Percentiles rank a stretch among this genome's conserved stretches.
These are phyloP conservation scores for Schizotus pectinicornis DNA, from an alignment of 2,888 invertebrate species.

Conservation along the genomic window DNA sequence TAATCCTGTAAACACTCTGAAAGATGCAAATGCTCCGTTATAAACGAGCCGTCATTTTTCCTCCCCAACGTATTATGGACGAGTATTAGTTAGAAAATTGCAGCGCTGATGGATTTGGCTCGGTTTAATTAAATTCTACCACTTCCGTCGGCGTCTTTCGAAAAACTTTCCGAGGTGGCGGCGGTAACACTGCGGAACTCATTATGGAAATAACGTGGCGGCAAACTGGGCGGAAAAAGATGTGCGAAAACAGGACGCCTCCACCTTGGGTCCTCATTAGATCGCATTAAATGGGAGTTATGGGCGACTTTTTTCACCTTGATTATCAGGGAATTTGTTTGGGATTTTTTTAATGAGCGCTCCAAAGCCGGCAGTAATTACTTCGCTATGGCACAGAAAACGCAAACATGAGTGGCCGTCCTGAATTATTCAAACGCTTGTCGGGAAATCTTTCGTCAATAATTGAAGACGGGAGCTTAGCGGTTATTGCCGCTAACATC, in stretches of 20 bases:
- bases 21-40: slow-evolving; percentile 48
- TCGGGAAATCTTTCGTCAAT: not conserved
- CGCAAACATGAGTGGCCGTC: not conserved
- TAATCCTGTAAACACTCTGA: slow-evolving; percentile 28
- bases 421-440: slow-evolving; percentile 1
- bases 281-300: slow-evolving; percentile 24
- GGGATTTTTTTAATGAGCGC: slow-evolving; percentile 14
- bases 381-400: slow-evolving; percentile 3
- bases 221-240: slow-evolving; percentile 27
- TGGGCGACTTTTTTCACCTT: slow-evolving; percentile 15
- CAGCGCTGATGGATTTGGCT: slow-evolving; percentile 47
- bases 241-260: slow-evolving; percentile 27
- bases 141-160: slow-evolving; percentile 34
- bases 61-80: slow-evolving; percentile 42
- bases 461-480: not conserved
- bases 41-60: slow-evolving; percentile 50
- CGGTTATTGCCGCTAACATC: not conserved
- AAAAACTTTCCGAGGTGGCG: slow-evolving; percentile 29
- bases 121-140: slow-evolving; percentile 51
- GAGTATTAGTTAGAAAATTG: slow-evolving; percentile 50
- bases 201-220: slow-evolving; percentile 34
- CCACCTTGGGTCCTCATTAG: slow-evolving; percentile 29
- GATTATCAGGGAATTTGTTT: slow-evolving; percentile 15
- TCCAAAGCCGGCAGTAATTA: slow-evolving; percentile 6
- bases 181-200: slow-evolving; percentile 33